phyloP scores from a whole-genome alignment of 2,113 vertebrate genomes.

The Perca schrenkii region DNA sequence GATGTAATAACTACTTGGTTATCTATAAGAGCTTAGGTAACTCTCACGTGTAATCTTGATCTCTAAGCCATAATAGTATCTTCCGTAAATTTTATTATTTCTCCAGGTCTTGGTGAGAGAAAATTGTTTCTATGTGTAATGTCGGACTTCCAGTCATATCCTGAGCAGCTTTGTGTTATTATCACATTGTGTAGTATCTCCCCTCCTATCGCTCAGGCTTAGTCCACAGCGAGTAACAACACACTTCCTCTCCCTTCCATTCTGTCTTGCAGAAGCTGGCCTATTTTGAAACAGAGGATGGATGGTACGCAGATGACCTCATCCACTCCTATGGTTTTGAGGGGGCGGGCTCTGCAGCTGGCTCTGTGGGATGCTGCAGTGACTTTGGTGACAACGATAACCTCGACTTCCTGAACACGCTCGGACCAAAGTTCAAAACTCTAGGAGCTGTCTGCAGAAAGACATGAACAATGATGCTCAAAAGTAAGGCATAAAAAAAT shows the following conservation, averaged over 20 bases:
- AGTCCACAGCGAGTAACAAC: constrained; percentile 35
- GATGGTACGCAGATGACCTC: constrained; percentile 86
- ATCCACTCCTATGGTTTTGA: constrained; percentile 89
- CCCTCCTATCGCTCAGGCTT: constrained; percentile 4
- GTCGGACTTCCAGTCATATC: constrained; percentile 66
- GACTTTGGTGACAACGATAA: constrained; percentile 84
- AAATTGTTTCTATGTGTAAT: constrained; percentile 57
- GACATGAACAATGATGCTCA: constrained; percentile 70
- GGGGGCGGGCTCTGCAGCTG: constrained; percentile 89
- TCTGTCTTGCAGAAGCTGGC: constrained; percentile 68
- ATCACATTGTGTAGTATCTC: constrained; percentile 26
- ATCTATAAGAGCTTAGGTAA: constrained; percentile 38
- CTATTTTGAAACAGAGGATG: constrained; percentile 51
- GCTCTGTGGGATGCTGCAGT: constrained; percentile 93
- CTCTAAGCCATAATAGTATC: constrained; percentile 38
- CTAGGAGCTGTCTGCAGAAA: constrained; percentile 88
- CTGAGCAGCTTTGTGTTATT: constrained; percentile 32
- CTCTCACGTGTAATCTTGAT: constrained; percentile 45
- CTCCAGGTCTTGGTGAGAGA: constrained; percentile 40
- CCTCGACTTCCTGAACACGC: constrained; percentile 90
- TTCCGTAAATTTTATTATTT: constrained; percentile 66
- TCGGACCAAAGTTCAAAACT: constrained; percentile 93
- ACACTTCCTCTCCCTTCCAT: background rate
- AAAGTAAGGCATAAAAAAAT: no score
- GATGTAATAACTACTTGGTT: constrained; percentile 62